A percentile compares a stretch with the other conserved stretches of the same genome.
These are phyloP conservation scores for Lophius americanus DNA, from an alignment of 2,797 vertebrate genomes.

Conservation along the genomic window DNA sequence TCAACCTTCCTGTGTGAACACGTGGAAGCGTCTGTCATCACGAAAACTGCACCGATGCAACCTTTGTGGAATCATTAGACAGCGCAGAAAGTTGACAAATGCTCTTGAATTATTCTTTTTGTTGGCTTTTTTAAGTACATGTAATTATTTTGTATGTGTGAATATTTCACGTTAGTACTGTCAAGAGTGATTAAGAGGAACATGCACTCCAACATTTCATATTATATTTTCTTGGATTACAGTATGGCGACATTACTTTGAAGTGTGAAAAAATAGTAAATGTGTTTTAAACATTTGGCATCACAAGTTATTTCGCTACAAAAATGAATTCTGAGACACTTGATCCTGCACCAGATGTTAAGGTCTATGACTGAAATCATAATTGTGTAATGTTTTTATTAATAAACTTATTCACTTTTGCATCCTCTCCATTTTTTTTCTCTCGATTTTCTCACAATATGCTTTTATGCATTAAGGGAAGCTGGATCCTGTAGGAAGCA, in stretches of 20 bases:
- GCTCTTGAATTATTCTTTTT: conserved; percentile 42
- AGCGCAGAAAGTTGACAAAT: conserved; percentile 17
- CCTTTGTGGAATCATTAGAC: conserved; percentile 10
- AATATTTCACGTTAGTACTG: conserved; percentile 27
- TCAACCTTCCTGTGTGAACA: conserved; percentile 18
- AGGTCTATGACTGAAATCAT: neutral
- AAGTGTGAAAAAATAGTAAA: conserved; percentile 41
- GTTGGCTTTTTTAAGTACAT: conserved; percentile 53
- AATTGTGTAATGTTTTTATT: neutral
- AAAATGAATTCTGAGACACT: neutral
- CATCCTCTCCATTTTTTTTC: neutral
- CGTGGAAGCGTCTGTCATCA: conserved; percentile 13
- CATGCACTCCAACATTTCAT: conserved; percentile 66
- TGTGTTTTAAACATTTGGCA: conserved; percentile 22
- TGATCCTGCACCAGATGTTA: neutral
- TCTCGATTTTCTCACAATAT: too few species aligned
- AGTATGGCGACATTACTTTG: conserved; percentile 15
- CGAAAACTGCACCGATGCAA: conserved; percentile 6
- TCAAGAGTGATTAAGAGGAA: conserved; percentile 35
- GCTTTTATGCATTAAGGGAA: too few species aligned
- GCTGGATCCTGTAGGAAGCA: too few species aligned
- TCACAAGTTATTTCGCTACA: conserved; percentile 11
- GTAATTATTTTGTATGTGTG: conserved; percentile 56
- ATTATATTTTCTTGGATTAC: conserved; percentile 12
- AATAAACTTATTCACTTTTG: neutral